Conservation (phyloP, 2,797 vertebrate species). For the Brachyrhaphis roseni region DNA sequence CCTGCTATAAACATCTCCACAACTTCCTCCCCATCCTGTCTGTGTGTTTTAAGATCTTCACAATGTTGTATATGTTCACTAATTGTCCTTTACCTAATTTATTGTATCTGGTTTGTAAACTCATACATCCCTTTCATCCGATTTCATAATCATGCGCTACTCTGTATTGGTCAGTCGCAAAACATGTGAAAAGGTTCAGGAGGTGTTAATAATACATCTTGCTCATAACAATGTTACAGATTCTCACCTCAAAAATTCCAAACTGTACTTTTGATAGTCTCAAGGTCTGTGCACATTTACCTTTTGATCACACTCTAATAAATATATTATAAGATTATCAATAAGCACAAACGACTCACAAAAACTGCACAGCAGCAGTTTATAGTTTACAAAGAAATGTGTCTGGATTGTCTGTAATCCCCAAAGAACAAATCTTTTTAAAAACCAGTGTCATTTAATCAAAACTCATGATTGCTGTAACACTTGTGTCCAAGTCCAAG, state of each 20-base stretch:
- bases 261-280: not conserved
- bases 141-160: not conserved
- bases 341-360: not conserved
- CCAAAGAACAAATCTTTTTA: not conserved
- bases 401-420: not conserved
- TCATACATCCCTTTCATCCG: not conserved
- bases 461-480: not conserved
- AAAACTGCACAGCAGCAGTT: not conserved
- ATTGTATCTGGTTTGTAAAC: not conserved
- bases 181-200: not conserved
- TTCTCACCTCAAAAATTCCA: not conserved
- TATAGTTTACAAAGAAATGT: not conserved
- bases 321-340: not conserved
- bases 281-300: not conserved
- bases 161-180: not conserved
- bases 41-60: not conserved
- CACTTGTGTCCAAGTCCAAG: not conserved
- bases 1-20: not conserved
- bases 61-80: not conserved
- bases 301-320: not conserved
- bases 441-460: not conserved
- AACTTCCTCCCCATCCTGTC: not conserved
- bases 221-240: not conserved
- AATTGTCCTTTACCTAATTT: not conserved
- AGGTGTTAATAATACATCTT: not conserved